Evolutionary conservation across 2,888 invertebrate species (phyloP).

Genomic region (Ischnura elegans): DNA sequence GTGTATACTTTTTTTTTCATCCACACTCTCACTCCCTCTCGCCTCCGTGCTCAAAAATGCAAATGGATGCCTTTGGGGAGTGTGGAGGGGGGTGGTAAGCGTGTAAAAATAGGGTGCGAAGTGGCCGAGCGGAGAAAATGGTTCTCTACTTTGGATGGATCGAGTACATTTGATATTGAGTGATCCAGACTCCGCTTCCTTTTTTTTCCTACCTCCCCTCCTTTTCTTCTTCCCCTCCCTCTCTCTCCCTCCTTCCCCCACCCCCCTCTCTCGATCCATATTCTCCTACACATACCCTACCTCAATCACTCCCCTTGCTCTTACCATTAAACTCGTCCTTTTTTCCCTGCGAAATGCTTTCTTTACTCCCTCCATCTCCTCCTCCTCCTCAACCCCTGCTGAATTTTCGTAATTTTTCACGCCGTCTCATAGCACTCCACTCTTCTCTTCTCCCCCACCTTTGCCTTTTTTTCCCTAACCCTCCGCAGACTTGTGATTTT

Average conservation of each 20-base stretch:
- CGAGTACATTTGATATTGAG: conserved; percentile 35
- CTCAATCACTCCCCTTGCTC: background rate
- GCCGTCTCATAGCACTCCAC: background rate
- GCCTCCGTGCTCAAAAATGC: background rate
- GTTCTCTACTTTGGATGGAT: background rate
- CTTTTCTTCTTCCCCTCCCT: background rate
- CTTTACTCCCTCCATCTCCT: background rate
- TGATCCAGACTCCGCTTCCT: background rate
- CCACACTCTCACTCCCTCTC: background rate
- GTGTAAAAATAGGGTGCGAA: conserved; percentile 29
- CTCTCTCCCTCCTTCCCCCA: background rate
- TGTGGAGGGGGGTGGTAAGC: background rate
- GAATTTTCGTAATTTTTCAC: background rate
- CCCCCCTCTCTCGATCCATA: background rate
- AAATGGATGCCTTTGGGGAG: conserved; percentile 13
- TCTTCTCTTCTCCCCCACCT: background rate
- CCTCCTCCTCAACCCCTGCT: too few relatives aligned
- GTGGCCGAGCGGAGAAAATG: conserved; percentile 27
- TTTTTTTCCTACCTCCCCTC: too few relatives aligned
- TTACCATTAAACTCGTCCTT: conserved; percentile 5
- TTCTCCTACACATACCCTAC: background rate
- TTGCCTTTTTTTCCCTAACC: too few relatives aligned
- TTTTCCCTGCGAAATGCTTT: background rate
- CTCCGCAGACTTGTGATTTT: background rate
- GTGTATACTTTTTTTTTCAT: too few relatives aligned